phyloP scores from a whole-genome alignment of 2,888 invertebrate genomes.

The Scaptodrosophila latifasciaeformis region DNA sequence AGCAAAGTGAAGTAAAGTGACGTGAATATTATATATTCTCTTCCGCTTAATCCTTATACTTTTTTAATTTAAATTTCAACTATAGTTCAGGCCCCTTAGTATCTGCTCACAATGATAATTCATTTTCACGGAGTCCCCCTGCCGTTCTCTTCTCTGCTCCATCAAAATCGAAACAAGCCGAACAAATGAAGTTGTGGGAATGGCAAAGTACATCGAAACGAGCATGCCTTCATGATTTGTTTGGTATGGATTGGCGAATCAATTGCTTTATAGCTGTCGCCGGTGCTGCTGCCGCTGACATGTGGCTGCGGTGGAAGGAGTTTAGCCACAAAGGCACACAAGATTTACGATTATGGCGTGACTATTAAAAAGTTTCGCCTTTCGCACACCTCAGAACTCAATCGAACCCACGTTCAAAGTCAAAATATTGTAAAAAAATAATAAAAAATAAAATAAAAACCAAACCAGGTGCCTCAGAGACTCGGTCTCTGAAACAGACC shows the following conservation, averaged over 20 bases:
- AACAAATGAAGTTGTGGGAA: conserved; percentile 69
- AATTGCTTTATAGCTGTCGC: conserved; percentile 52
- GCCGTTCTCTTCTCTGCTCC: too few relatives aligned
- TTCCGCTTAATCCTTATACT: too few relatives aligned
- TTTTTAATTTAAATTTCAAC: too few relatives aligned
- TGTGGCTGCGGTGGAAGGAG: conserved; percentile 54
- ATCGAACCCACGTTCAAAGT: conserved; percentile 61
- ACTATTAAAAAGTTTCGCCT: conserved; percentile 73
- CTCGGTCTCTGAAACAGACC: too few relatives aligned
- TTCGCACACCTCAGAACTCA: conserved; percentile 46
- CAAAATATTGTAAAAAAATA: conserved; percentile 55
- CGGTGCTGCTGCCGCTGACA: conserved; percentile 35
- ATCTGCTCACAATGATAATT: too few relatives aligned
- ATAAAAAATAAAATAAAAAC: conserved; percentile 7
- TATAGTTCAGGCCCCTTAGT: too few relatives aligned
- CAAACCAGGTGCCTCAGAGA: too few relatives aligned
- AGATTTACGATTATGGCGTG: conserved; percentile 73
- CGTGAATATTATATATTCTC: too few relatives aligned
- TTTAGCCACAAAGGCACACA: conserved; percentile 46
- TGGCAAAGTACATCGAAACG: not conserved
- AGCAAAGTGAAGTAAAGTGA: too few relatives aligned
- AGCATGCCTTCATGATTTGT: not conserved
- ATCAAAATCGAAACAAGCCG: too few relatives aligned
- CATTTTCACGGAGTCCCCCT: too few relatives aligned
- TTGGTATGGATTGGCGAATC: conserved; percentile 35